phyloP scores from a whole-genome alignment of 2,888 invertebrate species.

The Arenicola marina region DNA sequence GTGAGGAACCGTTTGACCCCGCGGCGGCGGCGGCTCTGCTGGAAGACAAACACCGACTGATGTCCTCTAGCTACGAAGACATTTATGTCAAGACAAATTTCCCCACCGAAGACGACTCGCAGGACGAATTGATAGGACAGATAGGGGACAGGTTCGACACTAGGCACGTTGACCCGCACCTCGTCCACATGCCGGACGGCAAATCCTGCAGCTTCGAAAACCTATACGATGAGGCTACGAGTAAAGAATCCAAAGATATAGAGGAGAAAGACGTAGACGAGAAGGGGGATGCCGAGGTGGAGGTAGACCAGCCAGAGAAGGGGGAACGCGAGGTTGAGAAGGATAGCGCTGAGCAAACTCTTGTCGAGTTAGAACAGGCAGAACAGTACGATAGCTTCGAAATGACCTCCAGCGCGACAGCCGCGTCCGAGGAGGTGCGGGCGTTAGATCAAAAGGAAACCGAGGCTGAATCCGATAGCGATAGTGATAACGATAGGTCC shows the following conservation, averaged over 20 bases:
- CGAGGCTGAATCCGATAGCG: no score
- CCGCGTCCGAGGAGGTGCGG: no score
- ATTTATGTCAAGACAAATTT: slow-evolving; percentile 24
- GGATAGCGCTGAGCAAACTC: neutral
- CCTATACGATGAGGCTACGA: slow-evolving; percentile 40
- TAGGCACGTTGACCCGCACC: slow-evolving; percentile 34
- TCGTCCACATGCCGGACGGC: slow-evolving; percentile 17
- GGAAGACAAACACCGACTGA: slow-evolving; percentile 18
- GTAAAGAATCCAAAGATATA: slow-evolving; percentile 19
- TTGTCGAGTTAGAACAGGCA: no score
- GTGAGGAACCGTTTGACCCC: no score
- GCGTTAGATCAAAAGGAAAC: no score
- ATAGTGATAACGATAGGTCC: no score
- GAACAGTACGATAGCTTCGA: neutral
- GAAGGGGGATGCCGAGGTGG: slow-evolving; percentile 13
- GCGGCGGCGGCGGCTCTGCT: neutral
- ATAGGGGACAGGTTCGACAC: slow-evolving; percentile 53
- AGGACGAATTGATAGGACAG: no score
- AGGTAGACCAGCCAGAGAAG: slow-evolving; percentile 34
- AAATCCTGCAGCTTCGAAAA: slow-evolving; percentile 50
- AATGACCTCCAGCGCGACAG: no score
- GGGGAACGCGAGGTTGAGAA: slow-evolving; percentile 28
- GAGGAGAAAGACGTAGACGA: slow-evolving; percentile 23
- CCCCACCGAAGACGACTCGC: slow-evolving; percentile 13
- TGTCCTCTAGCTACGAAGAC: slow-evolving; percentile 30